Evolutionary conservation across 2,888 invertebrate species (phyloP), one percentile per base, ranked within the genome.

Genomic region (Melitaea athalia): DNA sequence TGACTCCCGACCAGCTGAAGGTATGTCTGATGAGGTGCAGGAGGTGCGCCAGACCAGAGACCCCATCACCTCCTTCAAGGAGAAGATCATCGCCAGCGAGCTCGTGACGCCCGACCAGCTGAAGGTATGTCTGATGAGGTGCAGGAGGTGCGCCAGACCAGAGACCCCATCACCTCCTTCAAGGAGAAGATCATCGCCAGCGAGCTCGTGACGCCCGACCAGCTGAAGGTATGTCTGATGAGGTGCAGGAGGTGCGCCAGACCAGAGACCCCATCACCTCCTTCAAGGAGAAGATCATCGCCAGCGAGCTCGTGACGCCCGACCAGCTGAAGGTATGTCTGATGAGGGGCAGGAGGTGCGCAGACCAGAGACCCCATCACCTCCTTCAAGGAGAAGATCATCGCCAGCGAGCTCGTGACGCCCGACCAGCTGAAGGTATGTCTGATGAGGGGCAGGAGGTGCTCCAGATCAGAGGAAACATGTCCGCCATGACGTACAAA

Each of bases 361-460:
- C 24, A 24, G 24, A 24, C 24, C 24, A 24, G 24, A 24, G 24
- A 24, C 24, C 24, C 24, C 24, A 24, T 24, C 24, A 43, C 43
- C 43, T 7, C 7, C 43, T 43, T 43, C 43, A 43, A 43, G 43
- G 43, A 43, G 43, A 11, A 49, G 88, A 95, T 99, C 68, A 82
- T 98, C n/a, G 93, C 94, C 62, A 88, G 95, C 45, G 95, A 95
- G 65, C 94, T 99, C 1, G 95, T 94, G 0, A 95, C 96, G 0
- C 94, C 96, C 5, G 98, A 98, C 10, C 98, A 99, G 86, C 91
- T 99, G 6, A 99, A 99, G 95, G 98, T 97, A 78, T 47, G 45
- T 10, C 43, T 11, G 43, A 43, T 24, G 24, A 24, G 24, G 1
- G 1, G 1, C 24, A 24, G 24, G 24, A 24, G 24, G 24, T 24